Conservation (phyloP, 2,888 invertebrate species). For the Andrena bucephala region DNA sequence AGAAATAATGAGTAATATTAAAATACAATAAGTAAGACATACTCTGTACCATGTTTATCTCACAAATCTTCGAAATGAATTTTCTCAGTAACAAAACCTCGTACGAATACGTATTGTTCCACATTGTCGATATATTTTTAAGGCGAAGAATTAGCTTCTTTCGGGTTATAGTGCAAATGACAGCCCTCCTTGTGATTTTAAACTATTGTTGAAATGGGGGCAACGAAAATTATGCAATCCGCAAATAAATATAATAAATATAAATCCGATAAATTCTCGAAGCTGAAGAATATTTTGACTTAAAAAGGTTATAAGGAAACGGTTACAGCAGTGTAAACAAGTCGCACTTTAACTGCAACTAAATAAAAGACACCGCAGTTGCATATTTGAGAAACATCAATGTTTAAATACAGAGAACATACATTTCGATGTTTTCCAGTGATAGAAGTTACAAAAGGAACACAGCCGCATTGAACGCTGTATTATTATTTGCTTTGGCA, state of each 20-base stretch:
- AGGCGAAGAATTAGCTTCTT: background rate
- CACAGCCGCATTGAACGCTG: slow-evolving; percentile 68
- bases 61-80: no score
- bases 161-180: background rate
- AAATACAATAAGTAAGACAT: background rate
- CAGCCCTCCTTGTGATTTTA: background rate
- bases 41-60: no score
- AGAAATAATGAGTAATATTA: background rate
- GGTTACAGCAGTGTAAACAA: background rate
- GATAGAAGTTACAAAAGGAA: slow-evolving; percentile 76
- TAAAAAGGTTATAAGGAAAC: background rate
- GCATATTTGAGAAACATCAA: background rate
- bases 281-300: background rate
- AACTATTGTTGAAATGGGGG: background rate
- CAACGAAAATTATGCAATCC: background rate
- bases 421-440: slow-evolving; percentile 69
- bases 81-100: no score
- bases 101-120: no score
- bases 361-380: background rate
- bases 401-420: slow-evolving; percentile 48
- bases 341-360: background rate
- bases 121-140: background rate
- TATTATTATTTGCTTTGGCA: slow-evolving; percentile 54
- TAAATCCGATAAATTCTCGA: background rate
- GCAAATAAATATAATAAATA: background rate